Conservation (phyloP, 2,113 vertebrate species). For the Nipponia nippon region DNA sequence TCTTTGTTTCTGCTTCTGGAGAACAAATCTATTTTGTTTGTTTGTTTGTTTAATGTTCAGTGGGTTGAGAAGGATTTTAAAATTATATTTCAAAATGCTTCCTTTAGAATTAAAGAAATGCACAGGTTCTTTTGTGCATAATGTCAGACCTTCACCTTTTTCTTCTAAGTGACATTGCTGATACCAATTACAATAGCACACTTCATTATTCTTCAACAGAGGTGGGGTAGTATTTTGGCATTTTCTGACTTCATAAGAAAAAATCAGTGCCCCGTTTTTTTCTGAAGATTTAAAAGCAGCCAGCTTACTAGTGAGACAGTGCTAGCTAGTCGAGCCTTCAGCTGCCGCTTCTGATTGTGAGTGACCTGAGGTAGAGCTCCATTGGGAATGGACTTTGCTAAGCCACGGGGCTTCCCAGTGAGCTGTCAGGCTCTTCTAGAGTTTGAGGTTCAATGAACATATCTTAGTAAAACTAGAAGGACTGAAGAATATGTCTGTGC, state of each 20-base stretch:
- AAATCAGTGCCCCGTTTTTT: background rate
- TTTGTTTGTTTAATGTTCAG: background rate
- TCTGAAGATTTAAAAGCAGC: background rate
- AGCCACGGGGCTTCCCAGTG: accelerated
- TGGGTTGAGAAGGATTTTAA: background rate
- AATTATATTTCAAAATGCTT: background rate
- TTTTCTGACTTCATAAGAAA: background rate
- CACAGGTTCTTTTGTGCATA: background rate
- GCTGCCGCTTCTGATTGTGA: background rate
- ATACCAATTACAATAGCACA: background rate
- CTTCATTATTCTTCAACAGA: background rate
- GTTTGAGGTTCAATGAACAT: background rate
- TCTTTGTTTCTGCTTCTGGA: background rate
- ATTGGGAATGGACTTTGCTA: background rate
- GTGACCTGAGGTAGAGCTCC: background rate
- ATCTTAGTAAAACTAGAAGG: background rate
- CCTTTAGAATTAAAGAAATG: background rate
- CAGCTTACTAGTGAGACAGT: background rate
- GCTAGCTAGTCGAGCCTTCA: background rate
- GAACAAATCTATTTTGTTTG: background rate
- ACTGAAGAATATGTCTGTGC: background rate
- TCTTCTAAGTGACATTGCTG: background rate
- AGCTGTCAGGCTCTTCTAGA: background rate
- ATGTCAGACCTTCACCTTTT: background rate
- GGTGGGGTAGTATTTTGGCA: background rate